Evolutionary conservation across 2,888 invertebrate species (phyloP).

Genomic region (Papilio gigon): DNA sequence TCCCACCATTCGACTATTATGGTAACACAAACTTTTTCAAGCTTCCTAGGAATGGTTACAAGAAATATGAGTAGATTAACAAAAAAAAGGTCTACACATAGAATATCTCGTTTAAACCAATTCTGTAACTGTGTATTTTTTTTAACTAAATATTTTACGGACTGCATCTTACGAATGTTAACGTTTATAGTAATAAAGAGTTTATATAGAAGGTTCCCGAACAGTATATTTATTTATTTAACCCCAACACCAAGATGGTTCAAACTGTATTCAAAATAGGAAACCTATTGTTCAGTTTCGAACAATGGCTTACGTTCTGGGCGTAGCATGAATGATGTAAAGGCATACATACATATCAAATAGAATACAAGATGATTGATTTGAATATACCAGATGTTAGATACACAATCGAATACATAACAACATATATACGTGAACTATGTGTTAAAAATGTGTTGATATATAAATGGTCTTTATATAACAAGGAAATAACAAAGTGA

Average conservation of each 20-base stretch:
- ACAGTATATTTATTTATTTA: not conserved
- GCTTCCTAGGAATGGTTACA: too few relatives aligned
- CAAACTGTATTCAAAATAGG: conserved; percentile 25
- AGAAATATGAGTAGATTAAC: too few relatives aligned
- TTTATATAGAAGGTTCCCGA: not conserved
- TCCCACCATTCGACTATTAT: too few relatives aligned
- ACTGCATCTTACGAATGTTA: too few relatives aligned
- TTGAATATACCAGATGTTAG: not conserved
- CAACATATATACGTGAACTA: not conserved
- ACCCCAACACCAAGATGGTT: conserved; percentile 1
- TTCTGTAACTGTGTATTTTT: too few relatives aligned
- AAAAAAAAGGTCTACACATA: too few relatives aligned
- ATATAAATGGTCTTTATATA: too few relatives aligned
- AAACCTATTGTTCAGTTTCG: conserved; percentile 33
- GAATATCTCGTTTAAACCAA: too few relatives aligned
- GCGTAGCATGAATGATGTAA: conserved; percentile 9
- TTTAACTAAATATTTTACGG: too few relatives aligned
- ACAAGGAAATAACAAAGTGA: too few relatives aligned
- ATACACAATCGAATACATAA: not conserved
- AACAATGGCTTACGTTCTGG: conserved; percentile 34
- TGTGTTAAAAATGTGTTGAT: not conserved
- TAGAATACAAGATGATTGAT: conserved; percentile 19
- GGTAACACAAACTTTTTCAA: too few relatives aligned
- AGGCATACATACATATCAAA: not conserved
- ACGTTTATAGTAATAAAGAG: too few relatives aligned